A percentile compares a stretch with the other conserved stretches of the same genome.
These are phyloP conservation scores for Desoria tigrina DNA, from an alignment of 2,888 invertebrate species.

Conservation along the genomic window DNA sequence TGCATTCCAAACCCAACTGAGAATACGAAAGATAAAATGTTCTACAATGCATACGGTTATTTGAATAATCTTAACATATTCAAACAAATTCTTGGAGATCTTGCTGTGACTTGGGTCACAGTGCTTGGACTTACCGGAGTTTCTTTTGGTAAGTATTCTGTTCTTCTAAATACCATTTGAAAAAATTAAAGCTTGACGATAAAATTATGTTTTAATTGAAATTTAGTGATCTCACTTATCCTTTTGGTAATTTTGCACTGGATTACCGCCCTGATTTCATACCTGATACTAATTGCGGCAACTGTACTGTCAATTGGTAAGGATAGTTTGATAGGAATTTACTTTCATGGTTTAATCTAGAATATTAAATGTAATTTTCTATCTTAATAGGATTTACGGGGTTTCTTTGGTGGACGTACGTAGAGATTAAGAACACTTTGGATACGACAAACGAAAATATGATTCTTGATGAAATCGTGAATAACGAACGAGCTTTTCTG, in stretches of 20 bases:
- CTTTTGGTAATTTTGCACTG: conserved; percentile 82
- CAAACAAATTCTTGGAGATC: conserved; percentile 83
- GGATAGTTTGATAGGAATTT: conserved; percentile 39
- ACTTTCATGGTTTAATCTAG: not conserved
- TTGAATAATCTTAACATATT: conserved; percentile 86
- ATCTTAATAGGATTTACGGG: conserved; percentile 65
- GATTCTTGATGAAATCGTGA: conserved; percentile 73
- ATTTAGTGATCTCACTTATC: conserved; percentile 75
- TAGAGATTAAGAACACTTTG: conserved; percentile 69
- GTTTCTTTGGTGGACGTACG: conserved; percentile 86
- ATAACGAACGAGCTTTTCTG: conserved; percentile 83
- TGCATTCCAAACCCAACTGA: conserved; percentile 68
- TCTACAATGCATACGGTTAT: conserved; percentile 72
- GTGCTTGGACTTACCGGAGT: conserved; percentile 77
- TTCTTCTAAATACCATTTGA: conserved; percentile 55
- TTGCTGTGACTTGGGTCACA: conserved; percentile 84
- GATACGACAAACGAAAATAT: conserved; percentile 61
- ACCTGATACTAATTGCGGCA: conserved; percentile 81
- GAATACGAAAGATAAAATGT: conserved; percentile 59
- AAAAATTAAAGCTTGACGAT: not conserved
- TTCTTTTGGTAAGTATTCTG: conserved; percentile 74
- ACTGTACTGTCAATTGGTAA: conserved; percentile 72
- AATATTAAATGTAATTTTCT: not conserved
- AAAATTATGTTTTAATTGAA: not conserved
- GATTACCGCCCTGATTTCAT: conserved; percentile 79